Base-by-base conservation (phyloP, 1,140 invertebrate genomes). In the Nomia melanderi region DNA sequence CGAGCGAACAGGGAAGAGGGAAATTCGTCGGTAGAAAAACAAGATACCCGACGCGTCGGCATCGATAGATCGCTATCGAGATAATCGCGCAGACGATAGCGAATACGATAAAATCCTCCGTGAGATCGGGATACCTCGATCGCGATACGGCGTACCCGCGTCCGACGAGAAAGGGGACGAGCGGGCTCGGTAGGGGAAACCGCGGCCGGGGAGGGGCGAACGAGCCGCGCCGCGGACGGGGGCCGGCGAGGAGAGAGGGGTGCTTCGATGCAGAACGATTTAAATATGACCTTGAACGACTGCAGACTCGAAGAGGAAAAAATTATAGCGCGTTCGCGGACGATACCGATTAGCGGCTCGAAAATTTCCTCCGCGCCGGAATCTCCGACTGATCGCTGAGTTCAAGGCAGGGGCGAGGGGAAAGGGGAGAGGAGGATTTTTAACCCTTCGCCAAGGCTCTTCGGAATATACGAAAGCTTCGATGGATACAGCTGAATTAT, bases 61-160 rank as follows among this genome's bases (percentile, higher is more conserved):
- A 39, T 9, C 36, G 20, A 17, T 20, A 23, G 23, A 54, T 64
- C 7, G 67, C 56, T 25, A 71, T 66, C 8, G 53, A 60, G 39
- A 69, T 75, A 50, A 59, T 79, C 77, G 60, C 31, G 39, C 29
- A 44, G 59, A 69, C 72, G 78, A 76, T 82, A 57, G 72, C 59
- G 54, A 47, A 54, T 69, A 62, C 71, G 79, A 74, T 81, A 79
- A 76, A 78, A 75, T 72, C 47, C 63, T 65, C 47, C 60, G 76
- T 70, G 77, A 78, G 81, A 81, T n/a, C 25, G 56, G 67, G 78
- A 74, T 74, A 66, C 3, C n/a, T n/a, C 17, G 33, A 69, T 36
- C 11, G 50, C 9, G 17, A 57, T 47, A 9, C 54, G 14, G 41
- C 77, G 53, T 29, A 14, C 73, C 47, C 17, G 56, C 39, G 7